Evolutionary conservation across 2,113 vertebrate species (phyloP), one percentile per base, ranked within the genome.

Genomic region (Rhinopomastus cyanomelas): DNA sequence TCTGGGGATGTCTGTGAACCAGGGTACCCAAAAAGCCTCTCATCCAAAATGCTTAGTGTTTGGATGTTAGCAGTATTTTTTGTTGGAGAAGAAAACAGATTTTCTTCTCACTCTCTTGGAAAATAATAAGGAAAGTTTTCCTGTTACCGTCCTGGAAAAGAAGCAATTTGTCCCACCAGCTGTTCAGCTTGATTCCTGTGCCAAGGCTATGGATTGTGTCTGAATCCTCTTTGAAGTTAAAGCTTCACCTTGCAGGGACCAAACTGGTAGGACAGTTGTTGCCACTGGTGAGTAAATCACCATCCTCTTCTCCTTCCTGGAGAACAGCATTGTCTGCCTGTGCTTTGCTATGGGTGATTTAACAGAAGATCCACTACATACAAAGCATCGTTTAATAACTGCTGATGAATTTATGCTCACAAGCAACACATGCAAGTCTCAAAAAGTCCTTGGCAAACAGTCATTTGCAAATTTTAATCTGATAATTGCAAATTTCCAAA

Each of bases 1-100:
- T 42, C 15, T 11, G 39, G 39, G 39, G 39, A 11, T 42, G 22
- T 59, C 48, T 86, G 26, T n/a, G 42, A 88, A 62, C 48, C 25
- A 86, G 36, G 18, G 5, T 25, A 36, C 12, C 23, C 19, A 55
- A 12, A 42, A 42, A 42, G 15, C n/a, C 71, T 74, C 29, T 77
- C 21, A 9, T 48, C 42, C 7, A 32, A 69, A 83, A 82, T 46
- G 1, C 44, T 68, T 52, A 23, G 5, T 23, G 23, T 66, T 51
- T 73, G 27, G 25, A 48, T 51, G 11, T 21, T 4, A 76, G 26
- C 2, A 37, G 30, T 34, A 44, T 3, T 55, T 83, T 72, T 30
- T 34, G 29, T 5, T 26, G 15, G 4, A 6, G 18, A 72, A 67
- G 23, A 10, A 66, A 59, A 27, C 6, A 5, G 0, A 0, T 71